These are phyloP conservation scores for Drosophila ohnishii DNA, from an alignment of 1,140 invertebrate genomes.

Conservation along the genomic window DNA sequence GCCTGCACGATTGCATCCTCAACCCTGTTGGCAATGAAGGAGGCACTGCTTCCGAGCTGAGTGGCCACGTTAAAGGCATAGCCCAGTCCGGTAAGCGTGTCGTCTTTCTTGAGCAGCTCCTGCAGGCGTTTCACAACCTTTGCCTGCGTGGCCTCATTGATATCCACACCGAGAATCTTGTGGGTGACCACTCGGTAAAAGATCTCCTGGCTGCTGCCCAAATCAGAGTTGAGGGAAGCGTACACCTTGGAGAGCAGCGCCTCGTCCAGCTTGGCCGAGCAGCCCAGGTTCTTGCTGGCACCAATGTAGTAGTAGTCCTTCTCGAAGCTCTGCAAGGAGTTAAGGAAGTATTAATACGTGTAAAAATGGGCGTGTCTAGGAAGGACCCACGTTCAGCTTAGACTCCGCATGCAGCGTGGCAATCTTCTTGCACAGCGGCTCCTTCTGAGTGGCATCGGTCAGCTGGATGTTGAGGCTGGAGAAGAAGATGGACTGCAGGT, in stretches of 20 bases:
- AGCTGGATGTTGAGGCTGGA: slow-evolving; percentile 71
- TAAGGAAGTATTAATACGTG: neutral
- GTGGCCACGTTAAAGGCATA: slow-evolving; percentile 93
- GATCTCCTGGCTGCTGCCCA: slow-evolving; percentile 70
- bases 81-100: slow-evolving; percentile 89
- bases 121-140: slow-evolving; percentile 87
- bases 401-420: slow-evolving; percentile 64
- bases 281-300: slow-evolving; percentile 68
- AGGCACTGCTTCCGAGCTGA: slow-evolving; percentile 86
- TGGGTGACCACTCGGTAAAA: slow-evolving; percentile 69
- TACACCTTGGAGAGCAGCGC: slow-evolving; percentile 64
- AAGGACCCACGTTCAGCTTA: slow-evolving; percentile 75
- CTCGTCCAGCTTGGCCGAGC: slow-evolving; percentile 63
- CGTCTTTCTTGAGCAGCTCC: slow-evolving; percentile 89
- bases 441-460: slow-evolving; percentile 60
- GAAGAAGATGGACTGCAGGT: slow-evolving; percentile 79
- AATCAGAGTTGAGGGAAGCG: slow-evolving; percentile 54
- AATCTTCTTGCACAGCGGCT: slow-evolving; percentile 68
- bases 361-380: neutral
- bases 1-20: slow-evolving; percentile 96
- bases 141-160: slow-evolving; percentile 84
- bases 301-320: slow-evolving; percentile 82
- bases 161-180: slow-evolving; percentile 63
- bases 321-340: slow-evolving; percentile 70
- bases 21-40: slow-evolving; percentile 91